phyloP scores from a whole-genome alignment of 2,888 invertebrate genomes.

The Athetis lepigone region DNA sequence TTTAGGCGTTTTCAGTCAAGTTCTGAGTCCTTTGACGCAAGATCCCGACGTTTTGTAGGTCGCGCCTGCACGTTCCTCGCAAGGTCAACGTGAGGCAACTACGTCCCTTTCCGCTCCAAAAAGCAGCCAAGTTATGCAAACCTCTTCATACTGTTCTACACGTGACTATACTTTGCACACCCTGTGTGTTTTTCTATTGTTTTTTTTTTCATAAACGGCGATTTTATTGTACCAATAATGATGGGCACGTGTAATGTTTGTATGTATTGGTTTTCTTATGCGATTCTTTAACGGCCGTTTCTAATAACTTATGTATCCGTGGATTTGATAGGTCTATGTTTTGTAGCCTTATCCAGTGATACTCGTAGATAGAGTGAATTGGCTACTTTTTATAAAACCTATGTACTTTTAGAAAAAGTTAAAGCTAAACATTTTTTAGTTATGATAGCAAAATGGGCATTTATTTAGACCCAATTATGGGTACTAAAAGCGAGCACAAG shows the following conservation, averaged over 20 bases:
- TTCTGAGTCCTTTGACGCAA: conserved; percentile 51
- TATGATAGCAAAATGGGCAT: no score
- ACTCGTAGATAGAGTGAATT: no score
- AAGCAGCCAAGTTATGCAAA: conserved; percentile 85
- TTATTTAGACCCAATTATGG: not conserved
- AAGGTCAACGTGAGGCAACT: conserved; percentile 86
- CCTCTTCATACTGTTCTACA: conserved; percentile 62
- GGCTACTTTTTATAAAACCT: not conserved
- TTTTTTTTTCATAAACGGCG: conserved; percentile 11
- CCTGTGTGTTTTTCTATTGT: conserved; percentile 45
- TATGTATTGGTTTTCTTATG: no score
- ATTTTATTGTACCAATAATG: not conserved
- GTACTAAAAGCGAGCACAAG: not conserved
- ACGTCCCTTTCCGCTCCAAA: conserved; percentile 89
- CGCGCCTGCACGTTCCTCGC: conserved; percentile 60
- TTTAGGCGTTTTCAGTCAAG: conserved; percentile 15
- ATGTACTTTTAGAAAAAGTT: not conserved
- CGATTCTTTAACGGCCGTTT: no score
- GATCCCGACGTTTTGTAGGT: conserved; percentile 65
- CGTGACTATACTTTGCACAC: conserved; percentile 36
- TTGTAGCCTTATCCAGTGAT: no score
- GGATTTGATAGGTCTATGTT: no score
- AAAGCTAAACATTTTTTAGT: not conserved
- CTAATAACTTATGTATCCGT: no score
- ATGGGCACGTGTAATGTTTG: not conserved